Conservation (phyloP, 1,140 invertebrate species). For the Holcopasites calliopsidis region DNA sequence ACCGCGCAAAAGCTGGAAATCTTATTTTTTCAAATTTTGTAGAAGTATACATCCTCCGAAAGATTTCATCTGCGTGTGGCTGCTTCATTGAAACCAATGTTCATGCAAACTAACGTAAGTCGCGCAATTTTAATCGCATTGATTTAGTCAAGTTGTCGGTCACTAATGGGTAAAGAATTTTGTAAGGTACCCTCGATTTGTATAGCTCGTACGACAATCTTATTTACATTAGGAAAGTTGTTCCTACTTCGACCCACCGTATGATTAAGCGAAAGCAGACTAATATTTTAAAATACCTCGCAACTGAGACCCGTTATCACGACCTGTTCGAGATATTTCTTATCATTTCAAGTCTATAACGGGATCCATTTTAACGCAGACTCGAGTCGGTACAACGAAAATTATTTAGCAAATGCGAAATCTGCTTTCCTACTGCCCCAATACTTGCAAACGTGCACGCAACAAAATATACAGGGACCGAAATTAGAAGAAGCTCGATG, state of each 20-base stretch:
- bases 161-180: background rate
- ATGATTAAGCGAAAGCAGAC: conserved; percentile 1
- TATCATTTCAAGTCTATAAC: background rate
- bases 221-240: conserved; percentile 6
- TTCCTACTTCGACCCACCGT: conserved; percentile 31
- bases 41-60: conserved; percentile 11
- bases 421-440: background rate
- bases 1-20: conserved; percentile 37
- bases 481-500: background rate
- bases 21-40: conserved; percentile 61
- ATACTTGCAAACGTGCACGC: background rate
- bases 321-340: background rate
- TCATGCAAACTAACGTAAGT: background rate
- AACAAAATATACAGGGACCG: conserved; percentile 26
- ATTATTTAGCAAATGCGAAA: background rate
- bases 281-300: conserved; percentile 22
- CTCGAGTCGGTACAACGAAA: conserved; percentile 10
- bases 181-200: background rate
- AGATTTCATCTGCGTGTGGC: background rate
- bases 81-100: conserved; percentile 3
- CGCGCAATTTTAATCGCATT: background rate
- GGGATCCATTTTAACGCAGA: background rate
- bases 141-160: too few relatives aligned
- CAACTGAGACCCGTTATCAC: background rate
- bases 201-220: background rate